Conservation (phyloP, 2,113 vertebrate species). For the Phylloscopus trochilus region DNA sequence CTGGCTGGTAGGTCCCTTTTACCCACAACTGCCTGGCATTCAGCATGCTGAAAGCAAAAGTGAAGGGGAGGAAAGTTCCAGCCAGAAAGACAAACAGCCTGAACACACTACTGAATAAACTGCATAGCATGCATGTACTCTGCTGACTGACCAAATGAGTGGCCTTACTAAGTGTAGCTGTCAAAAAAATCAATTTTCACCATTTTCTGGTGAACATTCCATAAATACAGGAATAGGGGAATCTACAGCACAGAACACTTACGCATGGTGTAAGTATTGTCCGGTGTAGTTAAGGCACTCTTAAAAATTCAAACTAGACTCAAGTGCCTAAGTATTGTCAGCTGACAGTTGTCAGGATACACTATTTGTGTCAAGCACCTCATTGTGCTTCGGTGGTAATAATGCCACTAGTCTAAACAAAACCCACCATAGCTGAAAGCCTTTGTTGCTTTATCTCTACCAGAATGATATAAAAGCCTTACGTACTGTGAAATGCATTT, state of each 20-base stretch:
- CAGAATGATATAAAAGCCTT: not conserved
- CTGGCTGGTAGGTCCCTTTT: conserved; percentile 84
- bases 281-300: not conserved
- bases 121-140: not conserved
- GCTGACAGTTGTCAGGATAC: not conserved
- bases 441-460: not conserved
- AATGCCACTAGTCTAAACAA: not conserved
- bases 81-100: conserved; percentile 51
- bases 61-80: conserved; percentile 46
- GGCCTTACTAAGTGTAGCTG: not conserved
- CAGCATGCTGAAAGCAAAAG: conserved; percentile 53
- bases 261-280: not conserved
- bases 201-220: not conserved
- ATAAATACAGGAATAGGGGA: not conserved
- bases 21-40: conserved; percentile 65
- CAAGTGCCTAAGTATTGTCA: not conserved
- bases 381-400: not conserved
- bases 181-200: not conserved
- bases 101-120: conserved; percentile 37
- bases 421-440: not conserved
- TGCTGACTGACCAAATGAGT: conserved; percentile 14
- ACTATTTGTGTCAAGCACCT: conserved; percentile 4
- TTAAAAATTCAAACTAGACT: not conserved
- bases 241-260: not conserved
- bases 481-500: not conserved